Base-by-base conservation (phyloP, 2,888 invertebrate genomes). In the Nymphalis c-album region DNA sequence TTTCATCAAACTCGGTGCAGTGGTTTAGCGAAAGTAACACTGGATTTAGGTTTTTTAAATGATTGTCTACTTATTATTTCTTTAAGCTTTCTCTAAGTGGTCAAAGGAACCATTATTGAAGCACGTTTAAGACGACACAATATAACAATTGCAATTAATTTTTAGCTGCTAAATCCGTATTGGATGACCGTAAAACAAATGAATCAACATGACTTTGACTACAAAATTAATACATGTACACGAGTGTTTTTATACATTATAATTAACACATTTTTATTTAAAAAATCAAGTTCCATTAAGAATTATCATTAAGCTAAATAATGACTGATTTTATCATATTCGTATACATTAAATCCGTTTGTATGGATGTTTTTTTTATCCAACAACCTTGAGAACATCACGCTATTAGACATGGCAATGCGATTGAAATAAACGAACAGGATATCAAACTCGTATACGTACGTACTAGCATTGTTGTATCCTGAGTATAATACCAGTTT, bases 381-480 rank as follows among this genome's bases (percentile, higher is more conserved):
- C 82, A 80, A 78, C 77, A 77, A 77, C 77, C 71, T 76, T 75
- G 80, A 80, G 81, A 70, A 81, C 78, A 81, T 87, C 89, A 88
- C 83, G 85, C 77, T 82, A 82, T 77, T 77, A 69, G 80, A 79
- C 86, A 88, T 90, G 87, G 87, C 90, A 90, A 87, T 76, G 72
- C 67, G 69, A 73, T 74, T 75, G 69, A 74, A 77, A 75, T 69
- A 73, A 58, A 66, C 45, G 51, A 45, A 68, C 71, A 72, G 71
- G 68, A 71, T 70, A 74, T 68, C 63, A 69, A 61, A 67, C 64
- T n/a, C n/a, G n/a, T n/a, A n/a, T n/a, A 66, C 64, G 68, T 60
- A 59, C 61, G 47, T 64, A 61, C 60, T 57, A 66, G 57, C 63
- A 65, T 51, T 53, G 22, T 50, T 67, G 51, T 69, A 67, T 72